phyloP scores from a whole-genome alignment of 2,113 vertebrate genomes.

The Clarias macrocephalus region DNA sequence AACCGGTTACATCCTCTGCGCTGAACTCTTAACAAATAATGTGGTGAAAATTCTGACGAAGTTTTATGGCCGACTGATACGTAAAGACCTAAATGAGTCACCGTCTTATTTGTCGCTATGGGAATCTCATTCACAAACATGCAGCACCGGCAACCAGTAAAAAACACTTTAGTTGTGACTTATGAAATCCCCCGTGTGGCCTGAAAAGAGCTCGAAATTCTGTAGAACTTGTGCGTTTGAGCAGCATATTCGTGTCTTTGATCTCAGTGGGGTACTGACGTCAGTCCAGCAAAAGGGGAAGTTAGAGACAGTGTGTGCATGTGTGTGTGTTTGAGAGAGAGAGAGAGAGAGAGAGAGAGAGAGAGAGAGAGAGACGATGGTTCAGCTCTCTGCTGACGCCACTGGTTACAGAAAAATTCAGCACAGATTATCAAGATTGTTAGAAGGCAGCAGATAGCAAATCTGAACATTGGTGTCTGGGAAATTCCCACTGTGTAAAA shows the following conservation, averaged over 20 bases:
- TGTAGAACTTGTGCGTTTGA: constrained; percentile 39
- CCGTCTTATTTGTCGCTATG: neutral
- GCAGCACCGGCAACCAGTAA: neutral
- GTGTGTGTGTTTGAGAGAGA: neutral
- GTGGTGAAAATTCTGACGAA: neutral
- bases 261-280: constrained; percentile 54
- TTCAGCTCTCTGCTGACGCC: constrained; percentile 41
- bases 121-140: constrained; percentile 33
- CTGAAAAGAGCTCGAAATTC: constrained; percentile 40
- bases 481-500: constrained; percentile 41
- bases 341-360: neutral
- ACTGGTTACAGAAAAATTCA: constrained; percentile 41
- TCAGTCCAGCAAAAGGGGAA: constrained; percentile 55
- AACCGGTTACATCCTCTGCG: neutral
- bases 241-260: constrained; percentile 45
- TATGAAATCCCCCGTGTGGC: constrained; percentile 44
- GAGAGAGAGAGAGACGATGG: neutral
- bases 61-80: neutral
- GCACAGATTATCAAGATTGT: constrained; percentile 47
- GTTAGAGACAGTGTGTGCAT: constrained; percentile 25
- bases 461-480: neutral
- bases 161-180: neutral
- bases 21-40: neutral
- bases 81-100: constrained; percentile 22
- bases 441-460: constrained; percentile 44